Evolutionary conservation across 2,888 invertebrate species (phyloP), one percentile per base, ranked within the genome.

Genomic region (Dendrolimus houi): DNA sequence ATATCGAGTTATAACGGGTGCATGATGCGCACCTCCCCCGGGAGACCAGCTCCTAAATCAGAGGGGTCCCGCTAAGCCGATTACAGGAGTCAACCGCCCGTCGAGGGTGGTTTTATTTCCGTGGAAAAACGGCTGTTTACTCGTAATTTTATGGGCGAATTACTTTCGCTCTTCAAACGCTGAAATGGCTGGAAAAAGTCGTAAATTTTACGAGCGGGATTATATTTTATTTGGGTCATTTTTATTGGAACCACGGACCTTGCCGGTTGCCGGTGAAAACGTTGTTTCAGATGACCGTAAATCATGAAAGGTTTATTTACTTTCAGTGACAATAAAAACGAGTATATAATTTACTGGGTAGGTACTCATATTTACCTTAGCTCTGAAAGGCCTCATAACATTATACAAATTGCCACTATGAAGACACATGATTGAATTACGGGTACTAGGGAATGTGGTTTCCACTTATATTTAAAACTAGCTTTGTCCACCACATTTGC

Each of bases 61-160:
- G 76, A 77, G 83, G 82, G 83, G 80, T 70, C 71, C 66, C 65
- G 68, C 74, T 88, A 89, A 90, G 87, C 90, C 84, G 90, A 87
- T 89, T 89, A 89, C 85, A 83, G 82, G 75, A 89, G 87, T 87
- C 87, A 86, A 82, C 80, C 77, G 75, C 73, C 74, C 75, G 73
- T 71, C 65, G 64, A 71, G 73, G 83, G 82, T 69, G 79, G 78
- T 78, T 86, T 87, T 86, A 88, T 87, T 85, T 81, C 83, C 81
- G 73, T 77, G 77, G 83, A 87, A 86, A 87, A 88, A 87, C 86
- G 85, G 80, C 86, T 88, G 89, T 87, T 88, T 88, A 85, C 83
- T 81, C 77, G 85, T 88, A 86, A 88, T 88, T 88, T 87, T 88
- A 87, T 87, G 81, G 76, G 75, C 79, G 81, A 86, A 85, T 86